Conservation (phyloP, 2,113 vertebrate species). For the Rhinoderma darwinii region DNA sequence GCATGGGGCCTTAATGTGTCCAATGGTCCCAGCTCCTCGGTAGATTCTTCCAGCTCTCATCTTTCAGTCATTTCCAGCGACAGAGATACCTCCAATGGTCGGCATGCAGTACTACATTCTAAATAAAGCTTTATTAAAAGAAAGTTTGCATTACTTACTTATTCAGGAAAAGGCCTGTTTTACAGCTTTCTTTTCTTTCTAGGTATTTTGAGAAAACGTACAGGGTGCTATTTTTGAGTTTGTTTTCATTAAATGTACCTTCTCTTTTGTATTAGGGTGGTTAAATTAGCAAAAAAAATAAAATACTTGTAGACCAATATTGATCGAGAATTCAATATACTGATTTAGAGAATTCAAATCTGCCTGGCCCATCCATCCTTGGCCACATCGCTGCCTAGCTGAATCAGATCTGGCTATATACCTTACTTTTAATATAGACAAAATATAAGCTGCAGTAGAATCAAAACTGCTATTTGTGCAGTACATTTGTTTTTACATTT, state of each 20-base stretch:
- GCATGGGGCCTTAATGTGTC: too few species aligned
- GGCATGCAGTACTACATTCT: background rate
- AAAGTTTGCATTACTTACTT: background rate
- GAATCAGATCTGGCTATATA: too few species aligned
- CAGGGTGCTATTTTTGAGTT: background rate
- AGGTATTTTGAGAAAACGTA: background rate
- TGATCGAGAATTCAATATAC: slow-evolving; percentile 12
- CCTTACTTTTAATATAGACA: background rate
- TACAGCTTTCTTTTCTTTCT: background rate
- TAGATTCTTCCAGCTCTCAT: too few species aligned
- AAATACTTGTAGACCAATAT: background rate
- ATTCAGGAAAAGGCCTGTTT: background rate
- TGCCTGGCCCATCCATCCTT: slow-evolving; percentile 8
- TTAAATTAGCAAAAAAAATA: slow-evolving; percentile 17
- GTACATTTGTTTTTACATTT: background rate
- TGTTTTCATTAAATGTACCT: slow-evolving; percentile 7
- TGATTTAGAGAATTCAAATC: slow-evolving; percentile 17
- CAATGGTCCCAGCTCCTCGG: too few species aligned
- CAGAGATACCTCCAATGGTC: too few species aligned
- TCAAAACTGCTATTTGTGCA: background rate
- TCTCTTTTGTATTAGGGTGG: slow-evolving; percentile 3
- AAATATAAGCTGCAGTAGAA: background rate
- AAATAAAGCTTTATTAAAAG: background rate
- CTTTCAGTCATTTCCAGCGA: too few species aligned
- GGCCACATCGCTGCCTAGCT: background rate